These are phyloP conservation scores for Cabera pusaria DNA, from an alignment of 2,888 invertebrate species.

Conservation along the genomic window DNA sequence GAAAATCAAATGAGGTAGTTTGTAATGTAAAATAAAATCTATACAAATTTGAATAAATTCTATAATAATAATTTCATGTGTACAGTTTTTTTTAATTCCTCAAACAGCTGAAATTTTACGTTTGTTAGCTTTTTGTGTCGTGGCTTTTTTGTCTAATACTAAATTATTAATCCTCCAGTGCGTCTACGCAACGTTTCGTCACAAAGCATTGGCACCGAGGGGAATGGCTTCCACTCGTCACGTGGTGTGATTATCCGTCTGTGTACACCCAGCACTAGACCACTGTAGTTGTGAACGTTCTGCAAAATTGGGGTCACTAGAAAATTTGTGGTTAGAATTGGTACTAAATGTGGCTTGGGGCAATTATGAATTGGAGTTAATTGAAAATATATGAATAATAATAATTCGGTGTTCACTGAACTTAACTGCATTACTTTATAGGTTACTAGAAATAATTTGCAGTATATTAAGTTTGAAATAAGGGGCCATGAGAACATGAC, in stretches of 20 bases:
- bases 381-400: too few relatives aligned
- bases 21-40: too few relatives aligned
- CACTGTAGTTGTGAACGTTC: conserved; percentile 37
- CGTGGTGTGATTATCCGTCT: conserved; percentile 58
- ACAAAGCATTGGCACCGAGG: conserved; percentile 68
- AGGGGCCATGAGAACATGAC: too few relatives aligned
- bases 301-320: conserved; percentile 8
- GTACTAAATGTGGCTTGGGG: too few relatives aligned
- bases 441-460: too few relatives aligned
- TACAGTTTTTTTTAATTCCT: too few relatives aligned
- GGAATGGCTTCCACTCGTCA: conserved; percentile 69
- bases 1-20: too few relatives aligned
- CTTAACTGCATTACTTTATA: too few relatives aligned
- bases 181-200: conserved; percentile 76
- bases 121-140: conserved; percentile 20
- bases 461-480: too few relatives aligned
- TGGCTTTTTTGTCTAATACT: conserved; percentile 1
- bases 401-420: too few relatives aligned
- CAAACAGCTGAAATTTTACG: conserved; percentile 5
- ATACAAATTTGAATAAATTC: too few relatives aligned
- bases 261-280: conserved; percentile 63
- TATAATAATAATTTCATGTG: too few relatives aligned
- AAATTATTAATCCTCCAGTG: conserved; percentile 51
- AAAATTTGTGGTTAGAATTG: background rate
- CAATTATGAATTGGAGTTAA: background rate